Percentiles rank a stretch among this genome's conserved stretches.
Conservation (phyloP, 2,888 invertebrate genomes). For the Leucophenga maculata region DNA sequence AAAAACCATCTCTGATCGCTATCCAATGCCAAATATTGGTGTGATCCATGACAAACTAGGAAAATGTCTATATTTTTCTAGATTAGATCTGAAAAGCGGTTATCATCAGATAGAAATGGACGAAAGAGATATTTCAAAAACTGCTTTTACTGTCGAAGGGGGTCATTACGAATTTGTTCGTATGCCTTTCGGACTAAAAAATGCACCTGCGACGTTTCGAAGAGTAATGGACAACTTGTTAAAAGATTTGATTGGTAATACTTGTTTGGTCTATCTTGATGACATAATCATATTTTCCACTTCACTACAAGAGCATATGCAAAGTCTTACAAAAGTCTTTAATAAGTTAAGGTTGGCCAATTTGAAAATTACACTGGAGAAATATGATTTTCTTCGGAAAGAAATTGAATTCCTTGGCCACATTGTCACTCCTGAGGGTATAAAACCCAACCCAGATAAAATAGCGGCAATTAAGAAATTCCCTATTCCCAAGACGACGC, state of each 20-base stretch:
- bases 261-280: no score
- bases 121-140: not conserved
- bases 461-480: conserved; percentile 9
- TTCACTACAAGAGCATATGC: no score
- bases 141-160: no score
- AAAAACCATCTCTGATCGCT: conserved; percentile 14
- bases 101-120: conserved; percentile 44
- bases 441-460: conserved; percentile 15
- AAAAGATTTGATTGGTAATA: no score
- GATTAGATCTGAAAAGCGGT: conserved; percentile 36
- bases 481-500: conserved; percentile 18
- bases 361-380: no score
- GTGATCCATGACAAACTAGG: no score
- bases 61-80: conserved; percentile 36
- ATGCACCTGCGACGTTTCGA: conserved; percentile 38
- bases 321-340: no score
- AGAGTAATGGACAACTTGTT: no score
- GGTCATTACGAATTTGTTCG: conserved; percentile 42
- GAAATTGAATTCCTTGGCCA: no score
- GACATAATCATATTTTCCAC: no score
- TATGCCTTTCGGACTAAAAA: conserved; percentile 45
- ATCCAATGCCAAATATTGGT: conserved; percentile 28
- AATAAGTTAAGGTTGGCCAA: no score
- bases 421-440: not conserved
- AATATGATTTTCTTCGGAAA: no score